Percentiles rank a stretch among this genome's conserved stretches.
phyloP scores from a whole-genome alignment of 2,888 invertebrate species.

The Mesorhabditis belari region DNA sequence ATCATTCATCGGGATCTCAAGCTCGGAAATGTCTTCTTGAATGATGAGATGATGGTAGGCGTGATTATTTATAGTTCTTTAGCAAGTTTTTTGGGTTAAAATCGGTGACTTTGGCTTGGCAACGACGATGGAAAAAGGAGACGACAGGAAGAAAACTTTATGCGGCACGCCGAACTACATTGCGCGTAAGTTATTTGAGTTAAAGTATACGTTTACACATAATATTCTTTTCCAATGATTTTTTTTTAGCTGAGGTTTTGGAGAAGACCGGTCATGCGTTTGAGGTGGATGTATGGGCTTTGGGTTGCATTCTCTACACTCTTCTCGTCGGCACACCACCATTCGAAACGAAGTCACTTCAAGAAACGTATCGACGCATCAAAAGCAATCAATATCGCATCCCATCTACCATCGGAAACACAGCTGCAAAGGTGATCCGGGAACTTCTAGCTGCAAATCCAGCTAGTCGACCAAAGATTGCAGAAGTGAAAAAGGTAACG shows the following conservation, averaged over 20 bases:
- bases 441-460: conserved; percentile 57
- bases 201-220: not conserved
- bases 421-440: conserved; percentile 55
- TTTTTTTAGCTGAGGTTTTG: conserved; percentile 69
- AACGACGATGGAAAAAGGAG: conserved; percentile 82
- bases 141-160: conserved; percentile 75
- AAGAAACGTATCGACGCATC: conserved; percentile 86
- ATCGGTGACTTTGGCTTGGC: conserved; percentile 98
- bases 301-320: conserved; percentile 73
- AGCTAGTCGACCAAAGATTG: conserved; percentile 56
- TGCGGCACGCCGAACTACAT: conserved; percentile 99
- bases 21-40: conserved; percentile 91
- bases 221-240: not conserved
- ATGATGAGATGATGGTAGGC: conserved; percentile 78
- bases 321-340: conserved; percentile 94
- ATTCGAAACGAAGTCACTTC: conserved; percentile 88
- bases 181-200: conserved; percentile 62
- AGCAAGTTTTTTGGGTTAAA: conserved; percentile 63
- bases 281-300: conserved; percentile 97
- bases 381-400: conserved; percentile 84
- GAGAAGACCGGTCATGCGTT: conserved; percentile 94
- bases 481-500: conserved; percentile 33
- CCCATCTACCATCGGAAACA: conserved; percentile 54
- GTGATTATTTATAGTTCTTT: no score
- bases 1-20: conserved; percentile 97